A percentile compares a stretch with the other conserved stretches of the same genome.
phyloP scores from a whole-genome alignment of 2,888 invertebrate species.

The Sabellastarte sp. region DNA sequence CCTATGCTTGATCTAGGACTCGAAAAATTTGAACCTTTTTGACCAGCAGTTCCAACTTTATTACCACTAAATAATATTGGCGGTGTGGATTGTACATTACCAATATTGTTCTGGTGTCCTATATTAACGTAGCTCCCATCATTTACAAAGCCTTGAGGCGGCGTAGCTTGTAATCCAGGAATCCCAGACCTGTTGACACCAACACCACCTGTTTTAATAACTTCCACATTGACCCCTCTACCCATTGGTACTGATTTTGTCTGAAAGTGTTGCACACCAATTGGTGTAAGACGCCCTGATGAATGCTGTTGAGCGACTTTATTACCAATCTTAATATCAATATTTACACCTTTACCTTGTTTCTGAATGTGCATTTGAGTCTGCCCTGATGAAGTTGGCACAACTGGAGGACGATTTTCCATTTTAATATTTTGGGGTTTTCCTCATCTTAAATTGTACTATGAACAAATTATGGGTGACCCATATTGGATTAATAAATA shows the following conservation, averaged over 20 bases:
- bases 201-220: slow-evolving; percentile 1
- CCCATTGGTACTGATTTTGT: not conserved
- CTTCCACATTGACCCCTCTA: not conserved
- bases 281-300: not conserved
- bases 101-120: slow-evolving; percentile 14
- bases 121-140: slow-evolving; percentile 3
- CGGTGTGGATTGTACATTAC: slow-evolving; percentile 24
- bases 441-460: no score
- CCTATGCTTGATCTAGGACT: slow-evolving; percentile 20
- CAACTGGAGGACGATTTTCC: not conserved
- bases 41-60: slow-evolving; percentile 16
- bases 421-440: no score
- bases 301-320: not conserved
- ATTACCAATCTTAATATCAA: slow-evolving; percentile 3
- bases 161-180: no score
- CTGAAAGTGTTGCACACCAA: not conserved
- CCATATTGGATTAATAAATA: no score
- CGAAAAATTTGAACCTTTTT: slow-evolving; percentile 27
- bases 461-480: no score
- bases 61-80: no score
- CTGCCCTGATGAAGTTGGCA: not conserved
- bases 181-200: not conserved
- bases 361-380: not conserved
- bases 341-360: not conserved
- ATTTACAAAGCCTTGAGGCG: not conserved